phyloP scores from a whole-genome alignment of 2,888 invertebrate species.

The Synergus umbraculus region DNA sequence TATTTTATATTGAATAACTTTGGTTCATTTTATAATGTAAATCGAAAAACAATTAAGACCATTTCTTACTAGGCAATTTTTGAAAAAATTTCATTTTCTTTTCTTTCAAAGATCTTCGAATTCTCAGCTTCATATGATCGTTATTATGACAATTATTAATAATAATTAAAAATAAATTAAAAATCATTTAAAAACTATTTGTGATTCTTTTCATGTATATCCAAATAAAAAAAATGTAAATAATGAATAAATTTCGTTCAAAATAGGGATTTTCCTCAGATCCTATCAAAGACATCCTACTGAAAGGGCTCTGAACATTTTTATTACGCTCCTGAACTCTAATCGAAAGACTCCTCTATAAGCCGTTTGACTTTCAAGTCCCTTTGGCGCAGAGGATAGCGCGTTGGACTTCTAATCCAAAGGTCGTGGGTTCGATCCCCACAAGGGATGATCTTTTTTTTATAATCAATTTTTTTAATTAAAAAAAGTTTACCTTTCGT shows the following conservation, averaged over 20 bases:
- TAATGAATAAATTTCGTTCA: too few relatives aligned
- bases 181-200: too few relatives aligned
- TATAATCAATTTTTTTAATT: background rate
- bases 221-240: background rate
- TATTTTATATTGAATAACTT: too few relatives aligned
- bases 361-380: conserved; percentile 59
- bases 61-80: too few relatives aligned
- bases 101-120: too few relatives aligned
- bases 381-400: conserved; percentile 77
- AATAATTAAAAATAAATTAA: too few relatives aligned
- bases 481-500: background rate
- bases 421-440: conserved; percentile 77
- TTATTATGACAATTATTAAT: too few relatives aligned
- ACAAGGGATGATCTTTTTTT: conserved; percentile 72
- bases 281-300: background rate
- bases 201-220: background rate
- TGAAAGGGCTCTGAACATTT: background rate
- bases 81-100: too few relatives aligned
- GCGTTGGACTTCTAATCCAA: conserved; percentile 77
- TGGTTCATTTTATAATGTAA: too few relatives aligned
- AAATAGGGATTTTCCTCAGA: background rate
- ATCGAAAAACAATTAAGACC: too few relatives aligned
- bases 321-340: conserved; percentile 24
- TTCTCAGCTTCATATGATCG: too few relatives aligned
- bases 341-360: conserved; percentile 33